Evolutionary conservation across 2,888 invertebrate genomes (phyloP).

Genomic region (Monopis laevigella): DNA sequence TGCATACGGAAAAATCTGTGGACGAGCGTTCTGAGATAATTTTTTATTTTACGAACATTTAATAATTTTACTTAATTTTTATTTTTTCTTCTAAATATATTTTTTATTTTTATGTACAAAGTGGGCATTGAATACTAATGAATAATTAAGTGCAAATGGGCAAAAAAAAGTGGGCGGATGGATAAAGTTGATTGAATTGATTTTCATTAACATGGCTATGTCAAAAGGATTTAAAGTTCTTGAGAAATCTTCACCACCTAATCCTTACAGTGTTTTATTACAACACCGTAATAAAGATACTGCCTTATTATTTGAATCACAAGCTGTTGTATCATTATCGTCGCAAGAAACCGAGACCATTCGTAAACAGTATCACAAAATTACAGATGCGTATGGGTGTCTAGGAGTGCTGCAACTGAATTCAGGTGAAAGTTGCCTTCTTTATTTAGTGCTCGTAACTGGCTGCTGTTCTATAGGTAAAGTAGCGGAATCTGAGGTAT

Average conservation of each 20-base stretch:
- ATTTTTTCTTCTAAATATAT: no score
- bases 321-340: conserved; percentile 88
- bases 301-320: conserved; percentile 90
- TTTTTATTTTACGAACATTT: no score
- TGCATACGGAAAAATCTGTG: no score
- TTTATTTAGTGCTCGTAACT: conserved; percentile 92
- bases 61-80: no score
- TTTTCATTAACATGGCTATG: conserved; percentile 91
- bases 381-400: conserved; percentile 95
- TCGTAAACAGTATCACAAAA: conserved; percentile 88
- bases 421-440: conserved; percentile 82
- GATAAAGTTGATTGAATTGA: neutral
- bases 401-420: conserved; percentile 92
- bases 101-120: no score
- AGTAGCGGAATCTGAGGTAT: conserved; percentile 93
- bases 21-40: no score
- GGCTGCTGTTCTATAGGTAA: conserved; percentile 98
- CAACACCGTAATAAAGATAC: conserved; percentile 89
- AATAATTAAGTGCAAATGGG: no score
- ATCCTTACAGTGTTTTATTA: conserved; percentile 88
- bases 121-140: no score
- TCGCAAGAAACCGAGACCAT: conserved; percentile 89
- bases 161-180: conserved; percentile 1
- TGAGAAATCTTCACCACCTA: conserved; percentile 86
- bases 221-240: conserved; percentile 92